Conservation (phyloP, 2,797 vertebrate species). For the Arnoldichthys spilopterus region DNA sequence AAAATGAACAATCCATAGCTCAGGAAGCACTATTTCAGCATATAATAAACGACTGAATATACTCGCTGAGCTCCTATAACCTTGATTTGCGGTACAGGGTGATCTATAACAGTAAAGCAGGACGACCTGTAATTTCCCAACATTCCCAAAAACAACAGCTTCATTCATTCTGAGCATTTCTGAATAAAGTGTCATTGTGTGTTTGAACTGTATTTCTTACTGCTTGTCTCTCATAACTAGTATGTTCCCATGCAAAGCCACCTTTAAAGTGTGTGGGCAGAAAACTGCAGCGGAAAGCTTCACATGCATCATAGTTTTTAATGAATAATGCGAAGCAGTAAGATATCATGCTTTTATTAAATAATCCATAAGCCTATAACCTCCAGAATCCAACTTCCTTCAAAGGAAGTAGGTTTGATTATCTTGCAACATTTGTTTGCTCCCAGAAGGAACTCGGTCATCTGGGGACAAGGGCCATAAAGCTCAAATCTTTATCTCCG, state of each 20-base stretch:
- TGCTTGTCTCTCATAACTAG: not conserved
- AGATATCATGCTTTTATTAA: not conserved
- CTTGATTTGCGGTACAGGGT: no score
- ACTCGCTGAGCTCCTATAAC: no score
- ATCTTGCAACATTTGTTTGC: constrained; percentile 53
- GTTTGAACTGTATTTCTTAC: not conserved
- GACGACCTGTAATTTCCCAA: no score
- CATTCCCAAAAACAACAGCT: not conserved
- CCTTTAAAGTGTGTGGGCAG: not conserved
- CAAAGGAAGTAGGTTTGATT: constrained; percentile 35
- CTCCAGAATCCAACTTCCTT: constrained; percentile 29
- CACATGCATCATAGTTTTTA: not conserved
- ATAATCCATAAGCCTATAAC: not conserved
- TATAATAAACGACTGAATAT: no score
- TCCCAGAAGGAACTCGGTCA: constrained; percentile 56
- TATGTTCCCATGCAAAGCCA: not conserved
- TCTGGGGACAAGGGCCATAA: constrained; percentile 67
- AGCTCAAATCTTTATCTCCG: constrained; percentile 70
- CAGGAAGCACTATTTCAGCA: no score
- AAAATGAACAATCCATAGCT: no score
- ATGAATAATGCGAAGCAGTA: not conserved
- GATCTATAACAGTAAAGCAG: no score
- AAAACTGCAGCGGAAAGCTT: not conserved
- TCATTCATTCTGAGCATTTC: not conserved
- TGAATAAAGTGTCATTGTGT: not conserved